A percentile compares a stretch with the other conserved stretches of the same genome.
phyloP scores from a whole-genome alignment of 2,888 invertebrate genomes.

The Calephelis perditalis region DNA sequence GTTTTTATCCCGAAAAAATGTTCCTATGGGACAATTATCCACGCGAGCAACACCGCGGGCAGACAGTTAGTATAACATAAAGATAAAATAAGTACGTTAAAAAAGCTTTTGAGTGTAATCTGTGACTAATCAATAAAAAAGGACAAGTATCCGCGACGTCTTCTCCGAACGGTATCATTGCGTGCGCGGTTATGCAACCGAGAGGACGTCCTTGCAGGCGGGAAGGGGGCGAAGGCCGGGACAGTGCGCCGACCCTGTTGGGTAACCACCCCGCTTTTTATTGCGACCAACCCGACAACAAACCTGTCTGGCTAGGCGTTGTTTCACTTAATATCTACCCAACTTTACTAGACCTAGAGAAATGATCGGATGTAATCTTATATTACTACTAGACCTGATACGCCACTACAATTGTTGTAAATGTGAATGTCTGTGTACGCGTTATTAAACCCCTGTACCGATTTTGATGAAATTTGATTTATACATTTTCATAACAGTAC shows the following conservation, averaged over 20 bases:
- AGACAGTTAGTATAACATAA: no score
- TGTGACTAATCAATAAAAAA: constrained; percentile 16
- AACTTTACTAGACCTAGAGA: neutral
- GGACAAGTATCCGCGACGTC: constrained; percentile 19
- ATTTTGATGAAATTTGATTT: no score
- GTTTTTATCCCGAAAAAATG: no score
- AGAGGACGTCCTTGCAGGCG: constrained; percentile 64
- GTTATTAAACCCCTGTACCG: no score
- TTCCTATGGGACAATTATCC: no score
- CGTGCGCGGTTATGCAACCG: constrained; percentile 69
- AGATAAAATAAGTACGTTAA: no score
- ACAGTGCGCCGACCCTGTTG: constrained; percentile 56
- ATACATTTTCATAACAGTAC: no score
- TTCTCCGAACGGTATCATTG: constrained; percentile 59
- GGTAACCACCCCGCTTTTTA: constrained; percentile 37
- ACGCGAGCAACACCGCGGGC: no score
- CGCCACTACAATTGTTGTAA: no score
- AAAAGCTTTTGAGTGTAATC: neutral
- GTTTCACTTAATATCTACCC: constrained; percentile 10
- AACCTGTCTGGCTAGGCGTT: constrained; percentile 25
- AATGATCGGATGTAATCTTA: neutral
- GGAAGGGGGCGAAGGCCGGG: constrained; percentile 62
- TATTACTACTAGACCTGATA: no score
- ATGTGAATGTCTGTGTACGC: no score
- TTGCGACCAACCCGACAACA: constrained; percentile 25